These are phyloP conservation scores for honey bee (Apis mellifera) DNA, from an alignment of 1,140 invertebrate genomes.

Conservation along the genomic window DNA sequence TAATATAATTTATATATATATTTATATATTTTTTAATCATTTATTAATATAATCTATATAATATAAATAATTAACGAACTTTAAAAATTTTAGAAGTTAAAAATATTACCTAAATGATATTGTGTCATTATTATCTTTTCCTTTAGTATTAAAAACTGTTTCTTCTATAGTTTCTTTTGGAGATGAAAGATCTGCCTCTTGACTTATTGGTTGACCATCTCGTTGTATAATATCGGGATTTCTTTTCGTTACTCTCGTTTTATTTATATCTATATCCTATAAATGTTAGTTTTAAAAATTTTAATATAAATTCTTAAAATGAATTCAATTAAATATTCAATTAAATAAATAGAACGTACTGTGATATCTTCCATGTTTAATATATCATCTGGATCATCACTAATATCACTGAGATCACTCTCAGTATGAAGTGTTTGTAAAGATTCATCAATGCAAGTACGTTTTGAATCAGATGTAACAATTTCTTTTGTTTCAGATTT, in stretches of 20 bases:
- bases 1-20: background rate
- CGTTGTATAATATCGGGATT: conserved; percentile 56
- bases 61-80: background rate
- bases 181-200: conserved; percentile 56
- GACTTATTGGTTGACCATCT: conserved; percentile 52
- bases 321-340: background rate
- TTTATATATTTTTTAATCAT: too few species aligned
- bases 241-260: conserved; percentile 50
- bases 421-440: conserved; percentile 83
- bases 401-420: conserved; percentile 92
- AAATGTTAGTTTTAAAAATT: conserved; percentile 1
- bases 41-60: too few species aligned
- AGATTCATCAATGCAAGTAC: conserved; percentile 79
- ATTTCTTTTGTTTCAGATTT: conserved; percentile 77
- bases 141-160: conserved; percentile 71
- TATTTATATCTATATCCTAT: conserved; percentile 63
- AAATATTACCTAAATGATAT: conserved; percentile 54
- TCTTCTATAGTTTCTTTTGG: conserved; percentile 64
- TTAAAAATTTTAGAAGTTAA: conserved; percentile 16
- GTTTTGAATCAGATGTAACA: conserved; percentile 80
- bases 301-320: background rate
- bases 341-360: conserved; percentile 42
- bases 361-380: conserved; percentile 86
- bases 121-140: conserved; percentile 67
- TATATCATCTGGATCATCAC: conserved; percentile 93